phyloP scores from a whole-genome alignment of 1,140 invertebrate species.

The Brachionus sp. region DNA sequence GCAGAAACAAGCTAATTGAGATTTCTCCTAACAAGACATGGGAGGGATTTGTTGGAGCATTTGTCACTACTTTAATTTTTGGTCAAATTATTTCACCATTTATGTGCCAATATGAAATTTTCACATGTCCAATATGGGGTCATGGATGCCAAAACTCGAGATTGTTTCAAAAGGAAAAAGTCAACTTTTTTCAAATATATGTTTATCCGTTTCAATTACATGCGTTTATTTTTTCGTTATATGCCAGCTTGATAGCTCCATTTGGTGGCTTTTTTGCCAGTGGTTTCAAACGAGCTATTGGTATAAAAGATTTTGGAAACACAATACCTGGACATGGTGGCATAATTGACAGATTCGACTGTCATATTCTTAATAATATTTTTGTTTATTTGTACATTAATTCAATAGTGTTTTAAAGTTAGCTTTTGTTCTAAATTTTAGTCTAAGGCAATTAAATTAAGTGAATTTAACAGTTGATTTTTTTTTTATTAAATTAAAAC shows the following conservation, averaged over 20 bases:
- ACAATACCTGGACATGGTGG: constrained; percentile 93
- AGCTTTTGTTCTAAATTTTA: not conserved
- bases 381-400: constrained; percentile 98
- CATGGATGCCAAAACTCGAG: not conserved
- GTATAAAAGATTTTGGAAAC: constrained; percentile 93
- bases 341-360: constrained; percentile 98
- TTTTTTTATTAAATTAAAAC: too few relatives aligned
- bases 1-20: constrained; percentile 95
- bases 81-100: constrained; percentile 69
- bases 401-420: constrained; percentile 53
- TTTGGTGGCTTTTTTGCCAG: constrained; percentile 99
- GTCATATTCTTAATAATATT: constrained; percentile 95
- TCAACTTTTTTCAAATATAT: not conserved
- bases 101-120: constrained; percentile 81
- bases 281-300: constrained; percentile 96
- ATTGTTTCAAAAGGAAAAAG: not conserved
- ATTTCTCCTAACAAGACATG: constrained; percentile 93
- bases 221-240: constrained; percentile 78
- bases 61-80: constrained; percentile 83
- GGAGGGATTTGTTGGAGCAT: constrained; percentile 97
- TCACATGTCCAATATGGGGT: constrained; percentile 81
- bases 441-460: not conserved
- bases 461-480: not conserved
- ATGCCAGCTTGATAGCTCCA: constrained; percentile 95
- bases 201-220: constrained; percentile 85